phyloP scores from a whole-genome alignment of 2,113 vertebrate species.

The Scortum barcoo region DNA sequence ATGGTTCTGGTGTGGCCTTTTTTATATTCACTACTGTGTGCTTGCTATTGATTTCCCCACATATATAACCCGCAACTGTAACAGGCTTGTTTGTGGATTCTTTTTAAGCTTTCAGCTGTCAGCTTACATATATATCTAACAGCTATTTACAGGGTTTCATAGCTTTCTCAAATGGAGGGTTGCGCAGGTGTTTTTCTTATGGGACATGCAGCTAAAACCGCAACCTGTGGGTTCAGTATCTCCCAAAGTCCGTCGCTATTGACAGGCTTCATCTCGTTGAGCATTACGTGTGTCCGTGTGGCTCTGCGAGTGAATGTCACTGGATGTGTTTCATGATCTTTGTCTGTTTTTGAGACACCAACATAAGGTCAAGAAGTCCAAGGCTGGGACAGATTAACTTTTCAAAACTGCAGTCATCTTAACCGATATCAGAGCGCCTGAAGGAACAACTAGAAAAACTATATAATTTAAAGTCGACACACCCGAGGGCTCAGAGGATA shows the following conservation, averaged over 20 bases:
- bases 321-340: neutral
- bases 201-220: neutral
- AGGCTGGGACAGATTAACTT: constrained; percentile 14
- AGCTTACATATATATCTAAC: neutral
- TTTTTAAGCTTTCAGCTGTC: neutral
- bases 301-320: neutral
- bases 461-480: constrained; percentile 8
- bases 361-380: neutral
- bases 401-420: neutral
- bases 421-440: neutral
- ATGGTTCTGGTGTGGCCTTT: constrained; percentile 43
- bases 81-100: neutral
- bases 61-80: constrained; percentile 12
- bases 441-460: neutral
- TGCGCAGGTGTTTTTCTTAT: neutral
- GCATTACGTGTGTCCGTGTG: neutral
- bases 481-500: constrained; percentile 21
- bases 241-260: neutral
- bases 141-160: neutral
- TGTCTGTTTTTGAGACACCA: neutral
- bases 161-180: neutral
- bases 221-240: neutral
- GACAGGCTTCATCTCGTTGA: neutral
- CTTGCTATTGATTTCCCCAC: constrained; percentile 35
- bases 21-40: constrained; percentile 26